A percentile compares a stretch with the other conserved stretches of the same genome.
Conservation (phyloP, 1,140 invertebrate species). For the Maconellicoccus hirsutus region DNA sequence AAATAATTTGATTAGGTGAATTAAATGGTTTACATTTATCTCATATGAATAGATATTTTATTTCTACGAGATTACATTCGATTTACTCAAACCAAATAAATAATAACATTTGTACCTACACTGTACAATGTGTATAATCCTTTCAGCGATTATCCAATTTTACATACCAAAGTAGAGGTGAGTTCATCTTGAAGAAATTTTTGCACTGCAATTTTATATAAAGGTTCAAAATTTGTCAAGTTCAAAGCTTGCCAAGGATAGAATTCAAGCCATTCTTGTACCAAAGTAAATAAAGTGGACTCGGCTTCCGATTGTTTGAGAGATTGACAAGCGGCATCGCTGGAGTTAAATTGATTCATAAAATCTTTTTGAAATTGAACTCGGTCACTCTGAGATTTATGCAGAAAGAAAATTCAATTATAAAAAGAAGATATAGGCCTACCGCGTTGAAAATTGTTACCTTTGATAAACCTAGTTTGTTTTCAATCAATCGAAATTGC, state of each 20-base stretch:
- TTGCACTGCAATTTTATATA: neutral
- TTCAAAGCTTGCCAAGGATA: neutral
- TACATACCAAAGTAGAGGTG: neutral
- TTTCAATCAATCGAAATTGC: constrained; percentile 92
- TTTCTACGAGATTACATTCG: neutral
- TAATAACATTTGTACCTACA: too few relatives aligned
- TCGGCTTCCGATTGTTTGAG: neutral
- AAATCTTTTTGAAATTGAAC: neutral
- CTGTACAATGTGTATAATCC: too few relatives aligned
- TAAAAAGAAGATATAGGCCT: too few relatives aligned
- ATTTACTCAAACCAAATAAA: too few relatives aligned
- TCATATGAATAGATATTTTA: too few relatives aligned
- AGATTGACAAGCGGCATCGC: neutral
- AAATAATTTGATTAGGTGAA: too few relatives aligned
- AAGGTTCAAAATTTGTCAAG: neutral
- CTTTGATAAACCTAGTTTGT: constrained; percentile 85
- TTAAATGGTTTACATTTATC: too few relatives aligned
- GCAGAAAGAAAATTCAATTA: too few relatives aligned
- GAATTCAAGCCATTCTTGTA: neutral
- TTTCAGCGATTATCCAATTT: neutral
- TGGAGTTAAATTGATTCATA: neutral
- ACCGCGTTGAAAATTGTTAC: too few relatives aligned
- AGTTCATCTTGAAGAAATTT: neutral
- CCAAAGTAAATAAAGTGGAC: neutral
- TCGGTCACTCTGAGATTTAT: neutral